Percentiles rank a stretch among this genome's conserved stretches.
phyloP scores from a whole-genome alignment of 2,113 vertebrate species.

The Brachypodius melanocephalos region DNA sequence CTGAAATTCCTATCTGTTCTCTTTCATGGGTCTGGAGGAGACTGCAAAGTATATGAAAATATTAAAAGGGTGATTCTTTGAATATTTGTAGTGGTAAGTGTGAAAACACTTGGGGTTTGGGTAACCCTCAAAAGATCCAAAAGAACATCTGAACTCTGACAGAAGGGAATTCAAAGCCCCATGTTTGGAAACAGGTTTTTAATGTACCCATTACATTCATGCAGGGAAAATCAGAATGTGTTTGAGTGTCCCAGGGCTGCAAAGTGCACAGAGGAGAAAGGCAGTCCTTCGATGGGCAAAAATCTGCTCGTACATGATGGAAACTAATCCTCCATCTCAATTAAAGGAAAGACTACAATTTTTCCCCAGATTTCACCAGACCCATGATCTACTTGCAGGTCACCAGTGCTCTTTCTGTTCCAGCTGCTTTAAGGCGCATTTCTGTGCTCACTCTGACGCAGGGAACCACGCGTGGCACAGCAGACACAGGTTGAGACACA shows the following conservation, averaged over 20 bases:
- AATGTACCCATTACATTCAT: neutral
- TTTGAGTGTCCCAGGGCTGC: neutral
- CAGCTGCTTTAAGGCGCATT: neutral
- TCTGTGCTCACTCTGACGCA: accelerated
- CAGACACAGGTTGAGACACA: accelerated
- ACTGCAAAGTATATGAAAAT: neutral
- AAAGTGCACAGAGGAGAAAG: neutral
- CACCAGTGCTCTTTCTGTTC: neutral
- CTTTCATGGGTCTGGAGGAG: neutral
- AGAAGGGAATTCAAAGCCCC: neutral
- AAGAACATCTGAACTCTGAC: neutral
- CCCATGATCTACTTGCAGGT: neutral
- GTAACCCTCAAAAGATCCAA: neutral
- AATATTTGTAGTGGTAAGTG: neutral
- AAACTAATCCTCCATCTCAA: neutral
- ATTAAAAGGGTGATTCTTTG: neutral
- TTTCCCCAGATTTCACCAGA: neutral
- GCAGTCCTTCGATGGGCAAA: neutral
- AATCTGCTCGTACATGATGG: neutral
- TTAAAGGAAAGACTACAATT: neutral
- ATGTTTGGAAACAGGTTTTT: neutral
- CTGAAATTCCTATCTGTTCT: neutral
- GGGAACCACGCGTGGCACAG: accelerated
- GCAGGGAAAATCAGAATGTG: neutral
- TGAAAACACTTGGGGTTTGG: neutral